phyloP scores from a whole-genome alignment of 2,113 vertebrate genomes.

The Ranitomeya variabilis region DNA sequence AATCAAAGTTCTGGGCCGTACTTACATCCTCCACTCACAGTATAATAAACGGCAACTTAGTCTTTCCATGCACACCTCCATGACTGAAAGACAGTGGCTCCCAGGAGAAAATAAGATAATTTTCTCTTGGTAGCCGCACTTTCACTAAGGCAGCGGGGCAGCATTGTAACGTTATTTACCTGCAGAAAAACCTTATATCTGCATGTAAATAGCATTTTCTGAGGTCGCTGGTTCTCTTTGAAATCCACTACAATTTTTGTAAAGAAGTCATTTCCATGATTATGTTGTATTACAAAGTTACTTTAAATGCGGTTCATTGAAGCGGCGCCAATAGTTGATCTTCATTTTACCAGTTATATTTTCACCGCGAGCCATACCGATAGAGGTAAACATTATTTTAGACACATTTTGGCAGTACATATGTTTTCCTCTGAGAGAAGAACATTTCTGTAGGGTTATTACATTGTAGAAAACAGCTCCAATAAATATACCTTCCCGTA shows the following conservation, averaged over 20 bases:
- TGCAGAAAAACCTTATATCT: no score
- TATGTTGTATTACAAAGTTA: not conserved
- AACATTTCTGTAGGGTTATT: conserved; percentile 19
- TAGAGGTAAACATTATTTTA: not conserved
- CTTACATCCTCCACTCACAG: no score
- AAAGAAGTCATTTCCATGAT: not conserved
- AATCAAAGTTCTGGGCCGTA: no score
- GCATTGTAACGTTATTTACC: no score
- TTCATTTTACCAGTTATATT: not conserved
- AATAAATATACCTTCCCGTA: conserved; percentile 42
- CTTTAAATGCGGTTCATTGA: not conserved
- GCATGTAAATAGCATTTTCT: no score
- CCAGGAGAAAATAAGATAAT: no score
- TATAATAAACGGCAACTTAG: no score
- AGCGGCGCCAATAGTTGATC: not conserved
- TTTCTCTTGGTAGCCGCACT: no score
- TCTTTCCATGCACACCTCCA: no score
- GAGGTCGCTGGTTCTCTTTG: no score
- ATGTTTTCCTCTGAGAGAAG: not conserved
- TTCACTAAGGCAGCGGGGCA: no score
- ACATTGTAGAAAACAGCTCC: conserved; percentile 17
- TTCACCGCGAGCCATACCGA: not conserved
- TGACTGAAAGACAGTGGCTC: no score
- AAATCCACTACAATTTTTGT: not conserved
- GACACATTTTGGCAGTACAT: conserved; percentile 8